These are phyloP conservation scores for Hozukius guyotensis DNA, from an alignment of 2,797 vertebrate species.

Conservation along the genomic window DNA sequence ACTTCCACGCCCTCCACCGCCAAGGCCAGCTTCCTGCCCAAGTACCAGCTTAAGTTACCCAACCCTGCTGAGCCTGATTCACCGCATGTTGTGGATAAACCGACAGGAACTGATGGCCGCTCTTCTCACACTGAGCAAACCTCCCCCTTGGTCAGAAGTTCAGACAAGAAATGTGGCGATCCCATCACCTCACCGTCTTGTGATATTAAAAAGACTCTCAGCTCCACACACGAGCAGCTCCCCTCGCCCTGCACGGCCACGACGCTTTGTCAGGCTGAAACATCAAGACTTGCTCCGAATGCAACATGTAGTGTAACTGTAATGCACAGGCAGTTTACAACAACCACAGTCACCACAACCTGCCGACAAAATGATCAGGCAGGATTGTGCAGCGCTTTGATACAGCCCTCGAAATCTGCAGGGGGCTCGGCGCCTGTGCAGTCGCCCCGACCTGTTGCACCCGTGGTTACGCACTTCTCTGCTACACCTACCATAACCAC, in stretches of 20 bases:
- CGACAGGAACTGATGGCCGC: neutral
- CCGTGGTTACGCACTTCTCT: neutral
- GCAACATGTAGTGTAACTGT: neutral
- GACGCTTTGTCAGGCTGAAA: slow-evolving; percentile 10
- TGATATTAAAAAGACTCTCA: slow-evolving; percentile 9
- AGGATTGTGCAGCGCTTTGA: slow-evolving; percentile 50
- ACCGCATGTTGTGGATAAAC: slow-evolving; percentile 11
- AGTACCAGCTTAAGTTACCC: slow-evolving; percentile 92
- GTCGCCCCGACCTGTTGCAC: slow-evolving; percentile 2
- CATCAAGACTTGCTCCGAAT: slow-evolving; percentile 4
- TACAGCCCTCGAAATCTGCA: slow-evolving; percentile 37
- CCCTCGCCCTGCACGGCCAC: neutral
- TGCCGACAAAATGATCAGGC: slow-evolving; percentile 36
- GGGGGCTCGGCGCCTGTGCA: neutral
- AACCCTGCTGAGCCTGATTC: slow-evolving; percentile 61
- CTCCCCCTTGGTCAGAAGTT: neutral
- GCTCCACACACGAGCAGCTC: slow-evolving; percentile 17
- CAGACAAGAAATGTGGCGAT: neutral
- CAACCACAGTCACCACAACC: slow-evolving; percentile 59
- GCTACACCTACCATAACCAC: slow-evolving; percentile 19
- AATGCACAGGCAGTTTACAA: slow-evolving; percentile 45
- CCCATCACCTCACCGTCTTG: neutral
- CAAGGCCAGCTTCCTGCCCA: slow-evolving; percentile 87
- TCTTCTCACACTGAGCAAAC: slow-evolving; percentile 19
- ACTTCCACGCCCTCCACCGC: slow-evolving; percentile 38